Evolutionary conservation across 1,140 invertebrate genomes (phyloP).

Genomic region (Drosophila burlai): DNA sequence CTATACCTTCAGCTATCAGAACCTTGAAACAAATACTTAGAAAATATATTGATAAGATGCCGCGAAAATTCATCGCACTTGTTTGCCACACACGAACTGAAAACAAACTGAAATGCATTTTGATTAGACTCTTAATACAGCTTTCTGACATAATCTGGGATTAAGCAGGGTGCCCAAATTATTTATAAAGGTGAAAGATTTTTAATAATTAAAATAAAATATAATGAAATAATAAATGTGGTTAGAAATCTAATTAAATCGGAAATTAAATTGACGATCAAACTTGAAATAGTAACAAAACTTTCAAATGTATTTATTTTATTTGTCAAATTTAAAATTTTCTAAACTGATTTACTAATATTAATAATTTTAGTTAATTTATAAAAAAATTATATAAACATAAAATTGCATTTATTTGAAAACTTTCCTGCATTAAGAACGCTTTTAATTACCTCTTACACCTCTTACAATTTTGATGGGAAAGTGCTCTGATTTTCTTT

Average conservation of each 20-base stretch:
- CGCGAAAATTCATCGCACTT: slow-evolving; percentile 49
- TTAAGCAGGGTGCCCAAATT: not conserved
- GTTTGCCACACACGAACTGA: slow-evolving; percentile 20
- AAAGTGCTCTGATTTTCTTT: not conserved
- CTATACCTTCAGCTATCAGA: slow-evolving; percentile 33
- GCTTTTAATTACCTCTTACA: too few relatives aligned
- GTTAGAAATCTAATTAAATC: not conserved
- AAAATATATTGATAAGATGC: slow-evolving; percentile 13
- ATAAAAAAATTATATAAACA: not conserved
- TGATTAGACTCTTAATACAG: slow-evolving; percentile 21
- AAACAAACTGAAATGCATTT: slow-evolving; percentile 45
- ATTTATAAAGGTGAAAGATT: not conserved
- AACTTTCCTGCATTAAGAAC: not conserved
- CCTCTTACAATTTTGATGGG: not conserved
- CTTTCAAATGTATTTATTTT: too few relatives aligned
- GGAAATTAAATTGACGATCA: not conserved
- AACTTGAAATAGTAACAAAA: too few relatives aligned
- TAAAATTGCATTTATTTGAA: not conserved
- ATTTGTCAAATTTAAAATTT: too few relatives aligned
- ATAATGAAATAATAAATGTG: not conserved
- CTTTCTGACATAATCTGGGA: slow-evolving; percentile 3
- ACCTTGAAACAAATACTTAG: not conserved
- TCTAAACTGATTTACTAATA: too few relatives aligned
- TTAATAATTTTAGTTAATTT: too few relatives aligned
- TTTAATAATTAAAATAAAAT: not conserved